Evolutionary conservation across 2,113 vertebrate species (phyloP).

Genomic region (Numida meleagris): DNA sequence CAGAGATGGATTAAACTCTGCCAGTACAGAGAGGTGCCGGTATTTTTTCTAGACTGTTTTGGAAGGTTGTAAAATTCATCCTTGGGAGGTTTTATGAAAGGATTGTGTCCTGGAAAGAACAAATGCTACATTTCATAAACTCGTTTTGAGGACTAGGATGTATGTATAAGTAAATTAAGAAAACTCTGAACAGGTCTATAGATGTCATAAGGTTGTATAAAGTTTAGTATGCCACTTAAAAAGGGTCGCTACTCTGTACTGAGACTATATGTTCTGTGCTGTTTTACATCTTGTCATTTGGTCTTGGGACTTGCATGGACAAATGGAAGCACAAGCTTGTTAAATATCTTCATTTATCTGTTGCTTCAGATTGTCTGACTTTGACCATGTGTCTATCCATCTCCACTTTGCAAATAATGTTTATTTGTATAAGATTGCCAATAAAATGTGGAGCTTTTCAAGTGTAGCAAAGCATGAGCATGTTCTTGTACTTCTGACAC

Average conservation of each 20-base stretch:
- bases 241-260: background rate
- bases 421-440: background rate
- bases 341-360: background rate
- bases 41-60: background rate
- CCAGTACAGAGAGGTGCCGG: background rate
- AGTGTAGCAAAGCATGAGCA: background rate
- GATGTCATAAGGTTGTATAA: background rate
- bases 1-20: conserved; percentile 6
- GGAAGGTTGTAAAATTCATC: background rate
- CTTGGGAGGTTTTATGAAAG: background rate
- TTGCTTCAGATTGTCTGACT: background rate
- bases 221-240: background rate
- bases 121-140: background rate
- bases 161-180: background rate
- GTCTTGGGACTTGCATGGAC: background rate
- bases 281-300: background rate
- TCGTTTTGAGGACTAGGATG: background rate
- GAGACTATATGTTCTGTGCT: background rate
- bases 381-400: background rate
- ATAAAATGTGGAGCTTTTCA: background rate
- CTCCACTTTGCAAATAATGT: background rate
- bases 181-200: background rate
- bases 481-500: background rate
- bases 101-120: background rate
- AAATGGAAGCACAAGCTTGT: background rate